Evolutionary conservation across 1,140 invertebrate species (phyloP).

Genomic region (Drosophila repleta): DNA sequence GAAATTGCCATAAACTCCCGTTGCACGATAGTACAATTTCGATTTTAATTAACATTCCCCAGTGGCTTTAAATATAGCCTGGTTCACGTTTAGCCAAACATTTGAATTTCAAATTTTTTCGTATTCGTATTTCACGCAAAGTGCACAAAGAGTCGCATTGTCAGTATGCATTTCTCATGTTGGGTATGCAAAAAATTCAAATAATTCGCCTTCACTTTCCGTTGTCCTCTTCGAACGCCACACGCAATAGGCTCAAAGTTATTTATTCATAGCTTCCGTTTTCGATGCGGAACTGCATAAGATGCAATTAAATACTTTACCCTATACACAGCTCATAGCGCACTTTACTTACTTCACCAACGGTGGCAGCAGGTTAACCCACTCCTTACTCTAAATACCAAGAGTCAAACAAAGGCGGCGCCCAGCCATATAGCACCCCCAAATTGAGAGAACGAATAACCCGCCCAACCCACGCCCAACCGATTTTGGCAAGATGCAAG

Average conservation of each 20-base stretch:
- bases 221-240: slow-evolving; percentile 9
- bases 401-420: slow-evolving; percentile 56
- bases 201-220: slow-evolving; percentile 2
- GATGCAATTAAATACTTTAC: not conserved
- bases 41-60: slow-evolving; percentile 53
- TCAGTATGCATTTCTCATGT: slow-evolving; percentile 9
- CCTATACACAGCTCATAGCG: not conserved
- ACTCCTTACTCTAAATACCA: slow-evolving; percentile 58
- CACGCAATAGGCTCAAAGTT: not conserved
- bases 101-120: slow-evolving; percentile 46
- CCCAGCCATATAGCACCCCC: slow-evolving; percentile 24
- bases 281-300: slow-evolving; percentile 17
- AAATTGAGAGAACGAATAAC: slow-evolving; percentile 36
- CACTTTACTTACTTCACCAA: slow-evolving; percentile 5
- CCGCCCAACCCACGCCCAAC: slow-evolving; percentile 29
- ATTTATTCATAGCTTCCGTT: slow-evolving; percentile 5
- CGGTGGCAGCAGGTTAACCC: slow-evolving; percentile 31
- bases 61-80: slow-evolving; percentile 5
- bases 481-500: slow-evolving; percentile 23
- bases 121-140: slow-evolving; percentile 7
- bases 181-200: slow-evolving; percentile 8
- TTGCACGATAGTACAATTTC: slow-evolving; percentile 50
- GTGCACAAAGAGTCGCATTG: slow-evolving; percentile 7
- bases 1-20: slow-evolving; percentile 15
- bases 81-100: slow-evolving; percentile 19